Base-by-base conservation (phyloP, 23 tunicate species). In the Styela plicata region DNA sequence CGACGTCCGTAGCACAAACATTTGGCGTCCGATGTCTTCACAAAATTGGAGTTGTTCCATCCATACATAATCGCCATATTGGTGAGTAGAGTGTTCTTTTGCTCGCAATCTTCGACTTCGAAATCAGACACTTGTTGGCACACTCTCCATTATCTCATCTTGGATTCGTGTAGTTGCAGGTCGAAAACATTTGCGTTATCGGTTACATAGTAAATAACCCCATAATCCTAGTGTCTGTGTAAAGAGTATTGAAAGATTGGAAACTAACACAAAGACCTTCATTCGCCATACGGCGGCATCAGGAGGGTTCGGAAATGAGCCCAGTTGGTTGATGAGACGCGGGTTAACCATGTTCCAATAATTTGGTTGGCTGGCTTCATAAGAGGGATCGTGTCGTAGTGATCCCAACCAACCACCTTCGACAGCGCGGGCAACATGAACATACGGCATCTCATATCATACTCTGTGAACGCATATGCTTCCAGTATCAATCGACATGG, bases 31-130 rank as follows among this genome's bases (percentile, higher is more conserved):
- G 69, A 95, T 95, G 77, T 95, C 99, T 65, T 95, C 99, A 44
- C 96, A 90, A 36, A n/a, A 95, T 85, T 24, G 99, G 99, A 1
- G 95, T 90, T 33, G 99, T 95, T 19, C 99, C 99, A 75, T 95
- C 99, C 34, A 95, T 64, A n/a, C 96, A 89, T 90, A 0, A 95
- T 69, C 2, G 96, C 95, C 91, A 95, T 90, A 92, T 95, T 90
- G 65, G 99, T 95, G 21, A 95, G 89, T 7, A 95, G 83, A 24
- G 92, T 90, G 83, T 90, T 95, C n/a, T 78, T 90, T 90, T 13
- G 99, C 99, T 20, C 95, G 85, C 3, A n/a, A n/a, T n/a, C n/a
- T n/a, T 90, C 80, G 2, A 95, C 96, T 75, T 95, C 99, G 52
- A 94, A 69, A 33, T 86, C 91, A 19, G 83, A 89, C 30, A 89